A percentile compares a stretch with the other conserved stretches of the same genome.
phyloP scores from a whole-genome alignment of 2,888 invertebrate genomes.

The Calliphora vomitoria region DNA sequence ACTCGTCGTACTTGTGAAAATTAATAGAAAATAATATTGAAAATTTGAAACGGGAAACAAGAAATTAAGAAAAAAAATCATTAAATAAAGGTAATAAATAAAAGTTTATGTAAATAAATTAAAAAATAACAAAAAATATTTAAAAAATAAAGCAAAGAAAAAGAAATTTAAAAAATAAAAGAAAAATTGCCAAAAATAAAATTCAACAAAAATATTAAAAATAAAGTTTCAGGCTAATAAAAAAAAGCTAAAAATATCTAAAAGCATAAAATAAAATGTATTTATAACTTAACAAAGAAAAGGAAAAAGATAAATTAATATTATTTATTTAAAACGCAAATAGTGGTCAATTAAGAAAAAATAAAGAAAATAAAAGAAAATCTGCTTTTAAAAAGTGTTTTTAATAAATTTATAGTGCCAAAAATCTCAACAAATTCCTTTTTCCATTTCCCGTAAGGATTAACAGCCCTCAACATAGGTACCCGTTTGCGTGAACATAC shows the following conservation, averaged over 20 bases:
- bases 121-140: not conserved
- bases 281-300: conserved; percentile 14
- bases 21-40: not conserved
- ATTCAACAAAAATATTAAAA: not conserved
- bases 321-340: conserved; percentile 42
- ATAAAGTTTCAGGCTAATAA: not conserved
- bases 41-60: conserved; percentile 7
- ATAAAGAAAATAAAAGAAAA: conserved; percentile 43
- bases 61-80: not conserved
- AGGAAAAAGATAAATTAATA: not conserved
- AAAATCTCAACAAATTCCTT: conserved; percentile 20
- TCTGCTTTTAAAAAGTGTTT: not conserved
- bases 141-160: not conserved
- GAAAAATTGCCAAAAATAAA: not conserved
- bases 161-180: not conserved
- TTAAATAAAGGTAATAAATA: not conserved
- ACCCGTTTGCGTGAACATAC: conserved; percentile 79
- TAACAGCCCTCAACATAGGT: conserved; percentile 75
- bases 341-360: not conserved
- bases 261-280: not conserved
- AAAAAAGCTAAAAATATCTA: conserved; percentile 4
- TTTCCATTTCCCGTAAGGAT: not conserved
- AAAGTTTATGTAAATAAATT: not conserved
- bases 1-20: not conserved
- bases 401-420: not conserved